Evolutionary conservation across 1,140 invertebrate genomes (phyloP).

Genomic region (Anastatus disparis): DNA sequence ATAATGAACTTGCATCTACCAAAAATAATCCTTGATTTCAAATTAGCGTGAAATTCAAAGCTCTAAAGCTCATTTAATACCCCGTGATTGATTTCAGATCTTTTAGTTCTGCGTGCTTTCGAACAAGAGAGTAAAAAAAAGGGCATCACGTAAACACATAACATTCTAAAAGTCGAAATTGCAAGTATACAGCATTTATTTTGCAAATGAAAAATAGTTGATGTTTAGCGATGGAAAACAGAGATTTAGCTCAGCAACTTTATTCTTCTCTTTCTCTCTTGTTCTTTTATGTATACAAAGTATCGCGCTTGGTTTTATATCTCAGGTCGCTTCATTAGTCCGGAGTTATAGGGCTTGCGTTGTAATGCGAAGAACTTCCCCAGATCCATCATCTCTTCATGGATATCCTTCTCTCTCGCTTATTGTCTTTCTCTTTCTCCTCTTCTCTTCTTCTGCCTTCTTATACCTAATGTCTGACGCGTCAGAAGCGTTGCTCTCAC

Average conservation of each 20-base stretch:
- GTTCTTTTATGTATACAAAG: no score
- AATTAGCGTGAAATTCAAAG: conserved; percentile 18
- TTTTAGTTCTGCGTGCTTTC: background rate
- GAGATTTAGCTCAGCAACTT: no score
- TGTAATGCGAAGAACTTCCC: conserved; percentile 44
- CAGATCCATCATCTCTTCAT: conserved; percentile 11
- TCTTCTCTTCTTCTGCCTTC: no score
- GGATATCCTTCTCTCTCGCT: no score
- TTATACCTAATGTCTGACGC: conserved; percentile 33
- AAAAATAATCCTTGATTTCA: conserved; percentile 6
- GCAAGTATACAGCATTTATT: background rate
- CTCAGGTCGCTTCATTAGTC: conserved; percentile 51
- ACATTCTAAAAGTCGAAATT: background rate
- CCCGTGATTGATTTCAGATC: conserved; percentile 5
- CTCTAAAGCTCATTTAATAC: background rate
- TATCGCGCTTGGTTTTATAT: no score
- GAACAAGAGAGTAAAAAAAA: background rate
- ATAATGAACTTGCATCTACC: background rate
- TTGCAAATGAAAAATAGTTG: no score
- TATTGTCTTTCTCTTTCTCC: no score
- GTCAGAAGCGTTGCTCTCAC: background rate
- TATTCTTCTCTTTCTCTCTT: no score
- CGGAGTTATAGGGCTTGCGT: conserved; percentile 45
- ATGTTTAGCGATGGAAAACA: no score
- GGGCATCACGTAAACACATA: background rate